These are phyloP conservation scores for Sus cebifrons DNA, from an alignment of 2,797 vertebrate genomes.

Conservation along the genomic window DNA sequence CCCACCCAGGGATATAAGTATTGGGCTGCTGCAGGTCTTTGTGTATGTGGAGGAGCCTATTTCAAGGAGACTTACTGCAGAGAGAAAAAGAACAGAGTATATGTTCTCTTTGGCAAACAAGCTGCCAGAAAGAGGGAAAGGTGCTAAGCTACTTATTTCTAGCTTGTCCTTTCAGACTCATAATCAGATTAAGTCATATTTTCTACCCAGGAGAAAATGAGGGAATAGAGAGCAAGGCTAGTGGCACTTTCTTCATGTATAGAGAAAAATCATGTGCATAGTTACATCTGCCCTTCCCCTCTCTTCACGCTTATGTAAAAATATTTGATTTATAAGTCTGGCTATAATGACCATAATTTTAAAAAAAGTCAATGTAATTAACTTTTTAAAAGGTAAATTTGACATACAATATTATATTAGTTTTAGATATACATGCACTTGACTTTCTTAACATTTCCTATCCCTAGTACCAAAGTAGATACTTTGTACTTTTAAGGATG, in stretches of 20 bases:
- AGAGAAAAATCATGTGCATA: slow-evolving; percentile 13
- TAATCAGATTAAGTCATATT: neutral
- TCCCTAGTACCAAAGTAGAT: neutral
- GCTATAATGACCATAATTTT: neutral
- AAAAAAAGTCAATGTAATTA: neutral
- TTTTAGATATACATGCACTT: neutral
- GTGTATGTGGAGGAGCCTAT: neutral
- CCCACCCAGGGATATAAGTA: neutral
- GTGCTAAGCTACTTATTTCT: neutral
- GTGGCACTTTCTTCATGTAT: neutral
- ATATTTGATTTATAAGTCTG: slow-evolving; percentile 42
- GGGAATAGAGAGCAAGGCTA: neutral
- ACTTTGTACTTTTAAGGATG: neutral
- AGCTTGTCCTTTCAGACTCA: slow-evolving; percentile 35
- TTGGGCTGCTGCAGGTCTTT: neutral
- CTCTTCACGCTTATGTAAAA: neutral
- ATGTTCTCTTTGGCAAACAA: slow-evolving; percentile 7
- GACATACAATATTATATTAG: too few species aligned
- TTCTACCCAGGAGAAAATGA: neutral
- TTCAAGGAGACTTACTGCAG: neutral
- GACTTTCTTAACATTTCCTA: slow-evolving; percentile 15
- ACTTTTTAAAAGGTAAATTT: too few species aligned
- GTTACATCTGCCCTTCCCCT: neutral
- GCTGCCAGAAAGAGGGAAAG: slow-evolving; percentile 33
- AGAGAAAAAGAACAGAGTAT: neutral